A percentile compares a stretch with the other conserved stretches of the same genome.
phyloP scores from a whole-genome alignment of 2,113 vertebrate species.

The Micromys minutus region DNA sequence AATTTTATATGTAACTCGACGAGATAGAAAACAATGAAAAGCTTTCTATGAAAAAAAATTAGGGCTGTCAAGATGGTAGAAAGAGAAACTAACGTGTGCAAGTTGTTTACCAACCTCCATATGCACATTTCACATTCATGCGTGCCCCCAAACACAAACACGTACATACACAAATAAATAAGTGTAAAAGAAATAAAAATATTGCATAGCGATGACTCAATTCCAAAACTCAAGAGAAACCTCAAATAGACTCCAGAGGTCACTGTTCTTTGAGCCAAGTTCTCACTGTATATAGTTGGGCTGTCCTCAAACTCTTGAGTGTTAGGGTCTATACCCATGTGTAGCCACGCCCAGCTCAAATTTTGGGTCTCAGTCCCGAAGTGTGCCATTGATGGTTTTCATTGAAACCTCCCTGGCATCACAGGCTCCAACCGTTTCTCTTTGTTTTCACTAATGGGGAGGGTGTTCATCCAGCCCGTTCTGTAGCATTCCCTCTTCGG shows the following conservation, averaged over 20 bases:
- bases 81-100: no score
- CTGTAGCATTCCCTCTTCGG: neutral
- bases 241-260: neutral
- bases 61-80: neutral
- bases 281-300: no score
- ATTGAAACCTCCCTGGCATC: neutral
- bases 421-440: slow-evolving; percentile 10
- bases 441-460: neutral
- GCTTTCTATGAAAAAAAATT: neutral
- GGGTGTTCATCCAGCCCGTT: slow-evolving; percentile 42
- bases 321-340: neutral
- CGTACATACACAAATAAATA: neutral
- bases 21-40: neutral
- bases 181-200: neutral
- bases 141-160: no score
- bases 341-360: neutral
- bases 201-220: neutral
- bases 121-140: neutral
- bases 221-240: slow-evolving; percentile 51
- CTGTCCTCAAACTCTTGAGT: neutral
- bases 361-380: neutral
- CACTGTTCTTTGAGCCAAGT: no score
- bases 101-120: no score
- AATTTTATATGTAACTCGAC: neutral
- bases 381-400: neutral